These are phyloP conservation scores for Keiferia lycopersicella DNA, from an alignment of 2,888 invertebrate species.

Conservation along the genomic window DNA sequence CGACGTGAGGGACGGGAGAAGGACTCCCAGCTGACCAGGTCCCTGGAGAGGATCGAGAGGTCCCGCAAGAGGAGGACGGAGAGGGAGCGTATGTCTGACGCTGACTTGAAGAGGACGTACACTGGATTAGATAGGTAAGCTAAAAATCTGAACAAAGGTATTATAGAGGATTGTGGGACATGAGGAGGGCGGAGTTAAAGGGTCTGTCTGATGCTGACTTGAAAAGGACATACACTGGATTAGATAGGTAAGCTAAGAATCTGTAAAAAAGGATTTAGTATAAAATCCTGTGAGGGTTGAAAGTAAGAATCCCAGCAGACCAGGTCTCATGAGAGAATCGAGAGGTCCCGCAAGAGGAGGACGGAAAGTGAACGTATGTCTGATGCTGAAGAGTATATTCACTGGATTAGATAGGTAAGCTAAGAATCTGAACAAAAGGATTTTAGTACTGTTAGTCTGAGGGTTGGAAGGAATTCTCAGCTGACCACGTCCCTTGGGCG, in stretches of 20 bases:
- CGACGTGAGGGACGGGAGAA: constrained; percentile 60
- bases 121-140: constrained; percentile 81
- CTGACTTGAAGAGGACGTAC: constrained; percentile 79
- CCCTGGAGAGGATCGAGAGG: constrained; percentile 74
- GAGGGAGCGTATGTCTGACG: constrained; percentile 69
- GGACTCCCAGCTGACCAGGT: constrained; percentile 72
- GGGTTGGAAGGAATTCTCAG: too few species aligned
- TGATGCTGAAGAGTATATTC: constrained; percentile 73
- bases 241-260: constrained; percentile 69
- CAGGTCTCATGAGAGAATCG: constrained; percentile 38
- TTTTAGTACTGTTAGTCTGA: too few species aligned
- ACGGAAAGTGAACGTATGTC: constrained; percentile 72
- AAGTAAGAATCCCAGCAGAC: constrained; percentile 32
- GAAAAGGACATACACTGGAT: constrained; percentile 82
- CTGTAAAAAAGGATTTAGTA: too few species aligned
- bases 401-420: constrained; percentile 80
- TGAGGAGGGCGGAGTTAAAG: constrained; percentile 69
- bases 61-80: constrained; percentile 66
- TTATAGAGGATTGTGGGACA: constrained; percentile 71
- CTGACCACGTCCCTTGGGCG: too few species aligned
- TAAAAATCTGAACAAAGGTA: too few species aligned
- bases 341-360: constrained; percentile 34
- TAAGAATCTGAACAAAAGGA: neutral
- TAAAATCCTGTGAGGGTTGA: too few species aligned
- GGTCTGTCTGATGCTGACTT: constrained; percentile 70